A percentile compares a stretch with the other conserved stretches of the same genome.
These are phyloP conservation scores for Scaptomyza polygonia DNA, from an alignment of 2,888 invertebrate genomes.

Conservation along the genomic window DNA sequence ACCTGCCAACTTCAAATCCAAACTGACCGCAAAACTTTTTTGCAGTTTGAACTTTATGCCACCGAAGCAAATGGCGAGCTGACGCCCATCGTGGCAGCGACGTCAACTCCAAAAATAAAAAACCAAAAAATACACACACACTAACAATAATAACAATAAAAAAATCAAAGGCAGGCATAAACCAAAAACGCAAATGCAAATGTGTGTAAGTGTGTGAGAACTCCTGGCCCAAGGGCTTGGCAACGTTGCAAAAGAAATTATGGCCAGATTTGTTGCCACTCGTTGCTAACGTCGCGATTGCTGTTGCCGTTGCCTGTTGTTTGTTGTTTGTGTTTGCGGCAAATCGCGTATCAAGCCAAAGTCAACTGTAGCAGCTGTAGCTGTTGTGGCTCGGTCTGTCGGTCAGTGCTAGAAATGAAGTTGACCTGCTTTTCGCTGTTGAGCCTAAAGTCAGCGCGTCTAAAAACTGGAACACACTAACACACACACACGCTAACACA, in stretches of 20 bases:
- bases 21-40: slow-evolving; percentile 82
- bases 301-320: slow-evolving; percentile 23
- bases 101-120: slow-evolving; percentile 52
- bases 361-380: slow-evolving; percentile 40
- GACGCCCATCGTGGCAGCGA: slow-evolving; percentile 51
- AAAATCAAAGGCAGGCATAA: slow-evolving; percentile 65
- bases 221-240: slow-evolving; percentile 56
- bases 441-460: slow-evolving; percentile 38
- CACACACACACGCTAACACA: slow-evolving; percentile 14
- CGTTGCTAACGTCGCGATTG: slow-evolving; percentile 2
- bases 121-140: neutral
- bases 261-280: slow-evolving; percentile 52
- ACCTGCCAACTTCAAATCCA: slow-evolving; percentile 75
- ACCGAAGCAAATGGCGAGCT: slow-evolving; percentile 37
- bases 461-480: slow-evolving; percentile 64
- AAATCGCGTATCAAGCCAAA: slow-evolving; percentile 59
- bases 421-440: slow-evolving; percentile 72
- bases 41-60: slow-evolving; percentile 78
- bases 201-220: slow-evolving; percentile 10
- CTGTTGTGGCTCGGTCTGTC: slow-evolving; percentile 46
- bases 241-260: slow-evolving; percentile 72
- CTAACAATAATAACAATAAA: slow-evolving; percentile 71
- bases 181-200: slow-evolving; percentile 62
- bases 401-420: slow-evolving; percentile 79
- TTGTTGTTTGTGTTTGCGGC: slow-evolving; percentile 74